Percentiles rank a stretch among this genome's conserved stretches.
These are phyloP conservation scores for Tachycineta bicolor DNA, from an alignment of 2,113 vertebrate genomes.

Conservation along the genomic window DNA sequence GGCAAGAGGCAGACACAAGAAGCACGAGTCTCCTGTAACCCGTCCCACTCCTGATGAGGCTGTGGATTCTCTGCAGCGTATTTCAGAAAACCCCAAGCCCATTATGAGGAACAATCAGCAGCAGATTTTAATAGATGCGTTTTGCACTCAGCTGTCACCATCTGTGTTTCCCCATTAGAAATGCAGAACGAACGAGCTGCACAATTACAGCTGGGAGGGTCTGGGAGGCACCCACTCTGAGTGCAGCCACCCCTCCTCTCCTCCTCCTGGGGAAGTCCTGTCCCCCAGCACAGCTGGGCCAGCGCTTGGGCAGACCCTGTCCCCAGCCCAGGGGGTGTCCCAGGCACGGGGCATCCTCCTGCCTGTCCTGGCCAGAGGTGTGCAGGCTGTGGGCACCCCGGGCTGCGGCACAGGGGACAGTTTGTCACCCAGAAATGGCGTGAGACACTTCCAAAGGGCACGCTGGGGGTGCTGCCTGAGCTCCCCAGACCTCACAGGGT, in stretches of 20 bases:
- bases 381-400: neutral
- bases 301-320: neutral
- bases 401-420: accelerated
- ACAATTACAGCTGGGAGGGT: slow-evolving; percentile 52
- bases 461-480: accelerated
- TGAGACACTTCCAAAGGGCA: neutral
- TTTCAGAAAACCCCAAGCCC: slow-evolving; percentile 38
- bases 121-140: slow-evolving; percentile 68
- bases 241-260: neutral
- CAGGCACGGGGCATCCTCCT: neutral
- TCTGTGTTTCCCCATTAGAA: slow-evolving; percentile 67
- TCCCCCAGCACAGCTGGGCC: neutral
- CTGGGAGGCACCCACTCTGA: neutral
- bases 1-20: neutral
- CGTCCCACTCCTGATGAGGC: neutral
- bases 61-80: neutral
- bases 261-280: neutral
- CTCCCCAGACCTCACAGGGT: neutral
- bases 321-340: neutral
- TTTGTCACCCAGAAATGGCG: neutral
- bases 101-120: slow-evolving; percentile 64
- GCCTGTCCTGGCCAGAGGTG: neutral
- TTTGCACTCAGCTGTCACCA: slow-evolving; percentile 66
- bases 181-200: slow-evolving; percentile 56
- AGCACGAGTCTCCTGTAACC: neutral